Percentiles rank a stretch among this genome's conserved stretches.
Conservation (phyloP, 30 jellyfish, hydroid and myxozoan species). For the Mastigias papua region DNA sequence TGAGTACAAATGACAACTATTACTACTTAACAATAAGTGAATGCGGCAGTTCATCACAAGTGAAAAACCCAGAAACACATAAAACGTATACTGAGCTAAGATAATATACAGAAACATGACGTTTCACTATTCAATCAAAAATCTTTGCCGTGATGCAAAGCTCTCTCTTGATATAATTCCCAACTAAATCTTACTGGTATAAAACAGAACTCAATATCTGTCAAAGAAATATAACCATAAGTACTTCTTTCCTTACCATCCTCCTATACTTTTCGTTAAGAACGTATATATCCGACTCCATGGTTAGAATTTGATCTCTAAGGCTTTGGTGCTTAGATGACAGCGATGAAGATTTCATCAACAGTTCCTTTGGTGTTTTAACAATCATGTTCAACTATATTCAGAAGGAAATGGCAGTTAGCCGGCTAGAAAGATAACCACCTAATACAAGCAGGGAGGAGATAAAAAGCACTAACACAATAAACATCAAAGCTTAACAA, state of each 20-base stretch:
- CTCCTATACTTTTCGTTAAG: conserved; percentile 80
- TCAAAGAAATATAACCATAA: not conserved
- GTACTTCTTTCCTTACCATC: conserved; percentile 41
- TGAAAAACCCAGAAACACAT: no score
- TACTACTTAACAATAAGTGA: no score
- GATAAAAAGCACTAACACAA: no score
- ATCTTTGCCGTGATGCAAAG: no score
- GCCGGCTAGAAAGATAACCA: not conserved
- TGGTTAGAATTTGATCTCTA: conserved; percentile 72
- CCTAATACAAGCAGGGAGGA: no score
- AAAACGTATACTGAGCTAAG: no score
- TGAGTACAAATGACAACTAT: no score
- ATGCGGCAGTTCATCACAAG: no score
- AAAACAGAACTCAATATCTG: not conserved
- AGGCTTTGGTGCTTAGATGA: conserved; percentile 81
- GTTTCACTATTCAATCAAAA: no score
- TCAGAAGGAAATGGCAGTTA: not conserved
- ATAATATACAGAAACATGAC: no score
- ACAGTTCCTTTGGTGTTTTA: conserved; percentile 87
- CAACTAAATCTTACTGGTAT: not conserved
- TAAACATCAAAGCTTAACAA: no score
- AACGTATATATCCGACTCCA: conserved; percentile 84
- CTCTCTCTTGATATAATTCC: no score
- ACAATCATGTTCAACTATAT: conserved; percentile 75
- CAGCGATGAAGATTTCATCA: conserved; percentile 63